Conservation (phyloP, 2,113 vertebrate genomes). For the Psephotus haematonotus region DNA sequence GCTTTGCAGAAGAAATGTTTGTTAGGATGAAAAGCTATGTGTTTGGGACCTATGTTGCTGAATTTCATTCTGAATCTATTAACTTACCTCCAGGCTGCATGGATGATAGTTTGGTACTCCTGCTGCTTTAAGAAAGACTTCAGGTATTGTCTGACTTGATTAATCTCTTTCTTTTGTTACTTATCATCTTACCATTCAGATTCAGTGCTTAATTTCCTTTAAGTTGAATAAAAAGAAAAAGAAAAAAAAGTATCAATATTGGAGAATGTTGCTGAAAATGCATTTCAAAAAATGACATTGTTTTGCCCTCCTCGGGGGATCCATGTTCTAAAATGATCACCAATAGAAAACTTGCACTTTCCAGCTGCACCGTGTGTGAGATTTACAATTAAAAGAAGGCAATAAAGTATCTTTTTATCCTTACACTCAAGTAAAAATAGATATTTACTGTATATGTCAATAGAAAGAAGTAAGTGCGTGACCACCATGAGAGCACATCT, state of each 20-base stretch:
- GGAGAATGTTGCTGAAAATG: background rate
- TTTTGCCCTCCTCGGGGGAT: background rate
- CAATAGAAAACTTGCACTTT: background rate
- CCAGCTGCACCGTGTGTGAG: background rate
- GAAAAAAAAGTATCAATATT: background rate
- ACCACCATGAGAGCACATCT: background rate
- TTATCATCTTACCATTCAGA: background rate
- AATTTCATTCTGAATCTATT: background rate
- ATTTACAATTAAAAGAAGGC: background rate
- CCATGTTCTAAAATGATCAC: background rate
- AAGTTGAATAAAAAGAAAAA: background rate
- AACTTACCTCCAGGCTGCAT: background rate
- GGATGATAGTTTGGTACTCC: background rate
- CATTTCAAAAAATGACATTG: background rate
- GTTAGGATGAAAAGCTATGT: background rate
- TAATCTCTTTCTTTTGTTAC: background rate
- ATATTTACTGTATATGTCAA: background rate
- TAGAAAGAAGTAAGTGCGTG: background rate
- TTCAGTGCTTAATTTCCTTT: background rate
- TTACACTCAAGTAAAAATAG: background rate
- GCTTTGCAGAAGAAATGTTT: background rate
- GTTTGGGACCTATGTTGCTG: background rate
- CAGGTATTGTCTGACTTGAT: background rate
- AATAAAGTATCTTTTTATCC: background rate
- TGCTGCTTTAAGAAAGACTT: background rate